Conservation (phyloP, 1,140 invertebrate genomes). For the Drosophila bifasciata region DNA sequence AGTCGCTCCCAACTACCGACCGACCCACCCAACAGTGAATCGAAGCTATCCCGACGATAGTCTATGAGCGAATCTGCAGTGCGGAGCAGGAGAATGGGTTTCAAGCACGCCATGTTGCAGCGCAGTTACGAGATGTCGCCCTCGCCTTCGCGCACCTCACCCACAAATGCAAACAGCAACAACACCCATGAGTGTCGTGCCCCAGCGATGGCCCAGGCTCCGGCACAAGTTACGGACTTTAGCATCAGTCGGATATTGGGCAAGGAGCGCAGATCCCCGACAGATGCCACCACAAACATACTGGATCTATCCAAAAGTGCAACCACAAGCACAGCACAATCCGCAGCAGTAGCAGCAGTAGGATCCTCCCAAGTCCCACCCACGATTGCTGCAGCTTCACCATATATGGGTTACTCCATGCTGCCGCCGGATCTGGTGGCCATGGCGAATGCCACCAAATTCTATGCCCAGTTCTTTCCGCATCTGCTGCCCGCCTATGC, state of each 20-base stretch:
- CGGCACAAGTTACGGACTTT: conserved; percentile 73
- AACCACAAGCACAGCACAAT: neutral
- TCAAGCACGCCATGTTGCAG: conserved; percentile 79
- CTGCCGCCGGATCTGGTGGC: conserved; percentile 67
- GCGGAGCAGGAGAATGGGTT: conserved; percentile 63
- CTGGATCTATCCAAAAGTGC: conserved; percentile 75
- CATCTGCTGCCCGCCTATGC: conserved; percentile 72
- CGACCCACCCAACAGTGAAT: too few relatives aligned
- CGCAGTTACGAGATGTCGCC: conserved; percentile 69
- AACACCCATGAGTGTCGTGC: conserved; percentile 12
- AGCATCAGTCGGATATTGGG: conserved; percentile 79
- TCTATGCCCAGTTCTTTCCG: conserved; percentile 80
- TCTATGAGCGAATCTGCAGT: conserved; percentile 45
- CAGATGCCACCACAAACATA: conserved; percentile 45
- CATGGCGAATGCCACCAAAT: conserved; percentile 79
- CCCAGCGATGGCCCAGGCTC: conserved; percentile 19
- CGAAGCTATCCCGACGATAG: conserved; percentile 10
- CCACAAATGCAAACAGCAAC: conserved; percentile 13
- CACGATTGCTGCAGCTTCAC: neutral
- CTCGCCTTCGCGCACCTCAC: conserved; percentile 48
- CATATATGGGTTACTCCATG: conserved; percentile 54
- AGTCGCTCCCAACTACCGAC: conserved; percentile 3
- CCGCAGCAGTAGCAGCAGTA: neutral
- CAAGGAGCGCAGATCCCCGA: conserved; percentile 43
- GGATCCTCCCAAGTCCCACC: neutral